Conservation (phyloP, 2,113 vertebrate species). For the Rhinogobius similis region DNA sequence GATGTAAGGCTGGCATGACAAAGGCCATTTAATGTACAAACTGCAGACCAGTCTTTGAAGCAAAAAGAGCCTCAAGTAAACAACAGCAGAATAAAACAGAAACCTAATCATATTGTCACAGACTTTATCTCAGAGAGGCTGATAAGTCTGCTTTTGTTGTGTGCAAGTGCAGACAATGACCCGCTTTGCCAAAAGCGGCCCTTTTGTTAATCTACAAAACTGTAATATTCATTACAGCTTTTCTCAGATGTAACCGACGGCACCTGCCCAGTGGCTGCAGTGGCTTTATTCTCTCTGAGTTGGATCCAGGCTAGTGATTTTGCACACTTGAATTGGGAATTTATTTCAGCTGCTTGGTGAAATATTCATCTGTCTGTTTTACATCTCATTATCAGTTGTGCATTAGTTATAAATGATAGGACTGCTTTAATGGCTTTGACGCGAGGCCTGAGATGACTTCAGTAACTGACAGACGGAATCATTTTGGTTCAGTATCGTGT, state of each 20-base stretch:
- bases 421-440: constrained; percentile 42
- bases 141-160: constrained; percentile 11
- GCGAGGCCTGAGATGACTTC: no score
- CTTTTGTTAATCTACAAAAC: constrained; percentile 69
- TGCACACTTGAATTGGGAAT: constrained; percentile 43
- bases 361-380: constrained; percentile 58
- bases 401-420: constrained; percentile 51
- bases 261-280: constrained; percentile 64
- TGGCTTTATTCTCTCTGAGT: constrained; percentile 24
- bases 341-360: constrained; percentile 38
- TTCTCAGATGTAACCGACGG: constrained; percentile 66
- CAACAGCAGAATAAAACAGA: no score
- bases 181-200: constrained; percentile 59
- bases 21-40: no score
- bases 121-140: background rate
- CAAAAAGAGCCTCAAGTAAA: no score
- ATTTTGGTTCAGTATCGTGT: no score
- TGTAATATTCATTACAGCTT: constrained; percentile 71
- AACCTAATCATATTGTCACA: background rate
- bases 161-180: constrained; percentile 34
- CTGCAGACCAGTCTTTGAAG: no score
- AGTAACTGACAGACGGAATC: no score
- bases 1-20: no score
- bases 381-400: constrained; percentile 57
- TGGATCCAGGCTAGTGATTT: constrained; percentile 59